Conservation (phyloP, 1,140 invertebrate species). For the Tyrophagus putrescentiae region DNA sequence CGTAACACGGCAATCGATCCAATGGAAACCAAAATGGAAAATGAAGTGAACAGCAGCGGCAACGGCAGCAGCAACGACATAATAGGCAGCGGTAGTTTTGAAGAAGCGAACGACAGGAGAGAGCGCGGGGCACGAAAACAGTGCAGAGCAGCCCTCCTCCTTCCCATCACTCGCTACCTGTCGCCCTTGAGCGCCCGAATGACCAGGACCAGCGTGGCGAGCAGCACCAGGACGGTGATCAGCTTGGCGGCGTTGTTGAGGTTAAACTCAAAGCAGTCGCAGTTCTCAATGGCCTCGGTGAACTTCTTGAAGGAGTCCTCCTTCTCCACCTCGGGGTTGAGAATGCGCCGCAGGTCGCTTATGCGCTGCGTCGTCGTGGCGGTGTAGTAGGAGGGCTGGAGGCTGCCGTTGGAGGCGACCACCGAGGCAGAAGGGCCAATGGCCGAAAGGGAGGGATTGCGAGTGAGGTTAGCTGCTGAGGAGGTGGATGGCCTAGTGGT, state of each 20-base stretch:
- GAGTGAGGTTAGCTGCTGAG: neutral
- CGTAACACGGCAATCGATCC: neutral
- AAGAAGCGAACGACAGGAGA: too few relatives aligned
- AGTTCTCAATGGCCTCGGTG: conserved; percentile 21
- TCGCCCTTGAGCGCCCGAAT: conserved; percentile 16
- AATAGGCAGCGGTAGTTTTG: too few relatives aligned
- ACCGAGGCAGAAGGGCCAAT: neutral
- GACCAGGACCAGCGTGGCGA: conserved; percentile 15
- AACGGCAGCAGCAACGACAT: neutral
- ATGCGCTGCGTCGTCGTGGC: conserved; percentile 8
- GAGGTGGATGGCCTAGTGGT: neutral
- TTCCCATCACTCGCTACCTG: too few relatives aligned
- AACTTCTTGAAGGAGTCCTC: conserved; percentile 21
- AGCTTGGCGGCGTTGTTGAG: conserved; percentile 23
- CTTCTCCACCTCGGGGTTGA: conserved; percentile 21
- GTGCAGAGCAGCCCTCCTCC: too few relatives aligned
- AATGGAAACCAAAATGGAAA: too few relatives aligned
- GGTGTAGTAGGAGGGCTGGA: conserved; percentile 3
- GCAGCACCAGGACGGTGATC: conserved; percentile 18
- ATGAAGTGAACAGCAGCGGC: neutral
- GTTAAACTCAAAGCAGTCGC: conserved; percentile 22
- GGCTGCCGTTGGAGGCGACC: neutral
- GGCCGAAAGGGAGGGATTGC: neutral
- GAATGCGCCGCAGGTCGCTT: conserved; percentile 19
- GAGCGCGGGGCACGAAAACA: too few relatives aligned